These are phyloP conservation scores for Epizoanthus stellaris DNA, from an alignment of 92 coral and sea anemone species.

Conservation along the genomic window DNA sequence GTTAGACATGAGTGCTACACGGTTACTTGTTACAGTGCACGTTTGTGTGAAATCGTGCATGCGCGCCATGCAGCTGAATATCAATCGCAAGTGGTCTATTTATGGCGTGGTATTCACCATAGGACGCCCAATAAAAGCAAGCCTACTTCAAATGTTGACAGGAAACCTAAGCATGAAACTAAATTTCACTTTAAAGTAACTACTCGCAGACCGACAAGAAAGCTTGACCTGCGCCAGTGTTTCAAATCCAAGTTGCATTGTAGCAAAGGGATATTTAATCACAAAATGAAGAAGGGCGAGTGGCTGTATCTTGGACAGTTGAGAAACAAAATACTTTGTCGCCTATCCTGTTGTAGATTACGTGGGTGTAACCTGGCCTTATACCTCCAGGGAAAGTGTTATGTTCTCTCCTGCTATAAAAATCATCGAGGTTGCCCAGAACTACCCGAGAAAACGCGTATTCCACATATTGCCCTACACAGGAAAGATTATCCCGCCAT, in stretches of 20 bases:
- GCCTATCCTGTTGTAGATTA: slow-evolving; percentile 76
- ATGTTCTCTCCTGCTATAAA: slow-evolving; percentile 79
- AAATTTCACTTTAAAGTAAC: neutral
- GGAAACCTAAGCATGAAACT: neutral
- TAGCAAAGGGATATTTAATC: neutral
- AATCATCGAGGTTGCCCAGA: slow-evolving; percentile 53
- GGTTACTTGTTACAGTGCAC: slow-evolving; percentile 80
- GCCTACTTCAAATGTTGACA: neutral
- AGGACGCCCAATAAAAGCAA: neutral
- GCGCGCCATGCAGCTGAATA: slow-evolving; percentile 69
- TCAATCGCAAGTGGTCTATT: slow-evolving; percentile 71
- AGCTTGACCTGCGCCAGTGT: neutral
- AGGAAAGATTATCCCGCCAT: slow-evolving; percentile 24
- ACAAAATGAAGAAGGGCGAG: slow-evolving; percentile 22
- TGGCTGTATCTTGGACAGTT: slow-evolving; percentile 72
- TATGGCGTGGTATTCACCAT: slow-evolving; percentile 68
- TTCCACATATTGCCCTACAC: slow-evolving; percentile 44
- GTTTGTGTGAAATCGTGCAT: slow-evolving; percentile 72
- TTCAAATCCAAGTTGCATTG: slow-evolving; percentile 33
- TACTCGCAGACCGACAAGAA: neutral
- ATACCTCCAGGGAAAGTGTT: slow-evolving; percentile 83
- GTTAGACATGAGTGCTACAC: slow-evolving; percentile 82
- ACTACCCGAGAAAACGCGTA: slow-evolving; percentile 27
- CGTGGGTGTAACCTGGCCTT: slow-evolving; percentile 83
- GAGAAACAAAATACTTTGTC: slow-evolving; percentile 70